phyloP scores from a whole-genome alignment of 1,140 invertebrate genomes.

The Hetaerina americana region DNA sequence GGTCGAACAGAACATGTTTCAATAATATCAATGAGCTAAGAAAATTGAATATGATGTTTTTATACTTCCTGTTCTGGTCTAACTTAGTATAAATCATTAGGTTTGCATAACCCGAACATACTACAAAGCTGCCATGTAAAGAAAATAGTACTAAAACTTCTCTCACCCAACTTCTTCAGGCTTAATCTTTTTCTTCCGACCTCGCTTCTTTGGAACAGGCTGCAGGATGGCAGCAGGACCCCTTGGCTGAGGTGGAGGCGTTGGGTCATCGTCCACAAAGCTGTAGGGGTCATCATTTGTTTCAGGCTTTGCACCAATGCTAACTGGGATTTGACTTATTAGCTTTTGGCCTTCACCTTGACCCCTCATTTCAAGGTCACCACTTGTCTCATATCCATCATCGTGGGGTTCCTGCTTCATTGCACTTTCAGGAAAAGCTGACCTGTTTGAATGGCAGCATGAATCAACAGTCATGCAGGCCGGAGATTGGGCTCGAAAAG shows the following conservation, averaged over 20 bases:
- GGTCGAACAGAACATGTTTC: too few relatives aligned
- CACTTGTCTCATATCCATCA: slow-evolving; percentile 75
- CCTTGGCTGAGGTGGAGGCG: slow-evolving; percentile 14
- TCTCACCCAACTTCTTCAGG: slow-evolving; percentile 38
- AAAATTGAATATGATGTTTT: too few relatives aligned
- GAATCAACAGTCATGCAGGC: not conserved
- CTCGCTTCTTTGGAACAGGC: slow-evolving; percentile 62
- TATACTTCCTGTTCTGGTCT: too few relatives aligned
- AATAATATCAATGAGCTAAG: too few relatives aligned
- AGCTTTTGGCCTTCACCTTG: slow-evolving; percentile 14
- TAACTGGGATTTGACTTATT: slow-evolving; percentile 15
- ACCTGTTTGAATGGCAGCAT: slow-evolving; percentile 5
- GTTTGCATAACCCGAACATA: too few relatives aligned
- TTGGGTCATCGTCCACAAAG: slow-evolving; percentile 59
- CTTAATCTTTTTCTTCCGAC: slow-evolving; percentile 62
- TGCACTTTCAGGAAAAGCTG: slow-evolving; percentile 18
- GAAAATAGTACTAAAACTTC: slow-evolving; percentile 9
- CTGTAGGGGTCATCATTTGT: slow-evolving; percentile 60
- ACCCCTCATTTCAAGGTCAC: slow-evolving; percentile 47
- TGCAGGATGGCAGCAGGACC: slow-evolving; percentile 33
- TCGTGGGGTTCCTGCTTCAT: slow-evolving; percentile 62
- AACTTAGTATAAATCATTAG: too few relatives aligned
- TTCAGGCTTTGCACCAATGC: slow-evolving; percentile 28
- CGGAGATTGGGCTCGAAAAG: not conserved
- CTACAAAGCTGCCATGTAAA: too few relatives aligned